A percentile compares a stretch with the other conserved stretches of the same genome.
Conservation (phyloP, 1,140 invertebrate genomes). For the Steinernema khuongi region DNA sequence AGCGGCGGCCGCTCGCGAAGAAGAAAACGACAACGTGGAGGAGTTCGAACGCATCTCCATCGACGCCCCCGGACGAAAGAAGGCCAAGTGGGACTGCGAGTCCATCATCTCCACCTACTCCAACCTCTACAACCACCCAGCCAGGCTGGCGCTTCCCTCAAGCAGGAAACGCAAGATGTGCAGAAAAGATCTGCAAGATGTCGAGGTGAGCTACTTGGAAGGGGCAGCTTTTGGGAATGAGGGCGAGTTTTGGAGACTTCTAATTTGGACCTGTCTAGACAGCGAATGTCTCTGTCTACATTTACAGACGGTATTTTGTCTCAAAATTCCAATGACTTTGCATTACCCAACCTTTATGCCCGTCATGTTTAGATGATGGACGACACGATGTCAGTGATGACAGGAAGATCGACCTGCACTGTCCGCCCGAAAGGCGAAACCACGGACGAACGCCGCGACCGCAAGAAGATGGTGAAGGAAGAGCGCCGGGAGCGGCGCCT, state of each 20-base stretch:
- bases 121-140: slow-evolving; percentile 52
- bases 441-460: slow-evolving; percentile 70
- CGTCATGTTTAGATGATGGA: slow-evolving; percentile 27
- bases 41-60: not conserved
- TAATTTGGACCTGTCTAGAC: no score
- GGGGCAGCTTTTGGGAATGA: no score
- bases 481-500: slow-evolving; percentile 67
- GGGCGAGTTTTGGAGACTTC: no score
- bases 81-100: slow-evolving; percentile 80
- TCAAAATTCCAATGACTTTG: not conserved
- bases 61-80: slow-evolving; percentile 34
- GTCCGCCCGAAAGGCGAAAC: slow-evolving; percentile 74
- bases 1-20: not conserved
- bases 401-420: slow-evolving; percentile 30
- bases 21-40: slow-evolving; percentile 29
- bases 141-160: slow-evolving; percentile 62
- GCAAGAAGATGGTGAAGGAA: slow-evolving; percentile 41
- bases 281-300: no score
- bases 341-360: no score
- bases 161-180: slow-evolving; percentile 17
- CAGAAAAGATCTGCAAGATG: slow-evolving; percentile 51
- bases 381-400: slow-evolving; percentile 65
- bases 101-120: slow-evolving; percentile 66
- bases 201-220: slow-evolving; percentile 58
- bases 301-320: not conserved